phyloP scores from a whole-genome alignment of 2,797 vertebrate genomes.

The Esox masquinongy region DNA sequence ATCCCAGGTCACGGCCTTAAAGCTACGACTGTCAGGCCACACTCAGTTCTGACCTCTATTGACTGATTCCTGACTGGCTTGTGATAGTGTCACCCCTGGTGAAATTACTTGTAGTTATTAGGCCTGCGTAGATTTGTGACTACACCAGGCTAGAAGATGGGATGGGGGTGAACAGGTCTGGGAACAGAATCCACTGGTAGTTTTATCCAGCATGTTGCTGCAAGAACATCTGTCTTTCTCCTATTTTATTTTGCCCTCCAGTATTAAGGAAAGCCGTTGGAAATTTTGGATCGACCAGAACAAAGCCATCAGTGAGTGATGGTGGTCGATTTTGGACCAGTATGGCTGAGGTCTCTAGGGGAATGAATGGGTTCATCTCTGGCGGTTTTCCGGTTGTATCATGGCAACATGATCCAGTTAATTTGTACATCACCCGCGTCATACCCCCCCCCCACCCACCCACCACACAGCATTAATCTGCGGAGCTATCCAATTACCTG shows the following conservation, averaged over 20 bases:
- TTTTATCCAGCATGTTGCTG: background rate
- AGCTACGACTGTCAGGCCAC: slow-evolving; percentile 19
- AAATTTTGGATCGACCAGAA: background rate
- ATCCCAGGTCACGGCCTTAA: slow-evolving; percentile 46
- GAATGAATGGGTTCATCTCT: background rate
- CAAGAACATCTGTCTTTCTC: background rate
- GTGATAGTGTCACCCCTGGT: too few relatives aligned
- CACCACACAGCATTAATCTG: slow-evolving; percentile 34
- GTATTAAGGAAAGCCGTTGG: background rate
- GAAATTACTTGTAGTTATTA: background rate
- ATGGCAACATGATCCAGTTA: slow-evolving; percentile 20
- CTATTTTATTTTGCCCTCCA: background rate
- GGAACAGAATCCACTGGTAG: slow-evolving; percentile 1
- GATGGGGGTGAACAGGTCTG: background rate
- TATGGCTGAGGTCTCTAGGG: background rate
- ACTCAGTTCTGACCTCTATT: background rate
- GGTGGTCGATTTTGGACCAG: background rate
- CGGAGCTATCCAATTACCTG: slow-evolving; percentile 56
- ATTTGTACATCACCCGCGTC: slow-evolving; percentile 49
- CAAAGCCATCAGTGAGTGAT: background rate
- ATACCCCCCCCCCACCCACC: background rate
- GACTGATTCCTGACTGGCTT: background rate
- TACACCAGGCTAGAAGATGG: background rate
- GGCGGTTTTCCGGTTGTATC: slow-evolving; percentile 35
- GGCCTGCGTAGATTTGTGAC: background rate